Percentiles rank a stretch among this genome's conserved stretches.
phyloP scores from a whole-genome alignment of 2,888 invertebrate species.

The Hemicrepidius hirtus region DNA sequence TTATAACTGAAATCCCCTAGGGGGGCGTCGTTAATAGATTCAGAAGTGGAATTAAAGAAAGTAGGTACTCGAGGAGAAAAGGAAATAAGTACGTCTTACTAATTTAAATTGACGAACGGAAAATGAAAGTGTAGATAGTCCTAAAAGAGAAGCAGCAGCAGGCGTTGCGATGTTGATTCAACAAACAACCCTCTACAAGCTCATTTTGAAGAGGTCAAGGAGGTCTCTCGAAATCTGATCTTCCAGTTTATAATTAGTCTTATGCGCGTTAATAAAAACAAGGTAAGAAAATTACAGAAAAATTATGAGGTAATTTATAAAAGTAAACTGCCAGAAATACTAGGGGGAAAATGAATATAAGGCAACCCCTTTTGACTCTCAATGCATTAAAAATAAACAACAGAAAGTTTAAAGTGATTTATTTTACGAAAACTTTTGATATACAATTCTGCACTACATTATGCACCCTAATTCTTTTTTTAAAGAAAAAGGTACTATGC shows the following conservation, averaged over 20 bases:
- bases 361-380: too few relatives aligned
- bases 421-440: too few relatives aligned
- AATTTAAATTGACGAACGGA: constrained; percentile 10
- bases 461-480: too few relatives aligned
- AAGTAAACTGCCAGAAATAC: too few relatives aligned
- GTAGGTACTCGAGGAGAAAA: background rate
- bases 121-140: constrained; percentile 16
- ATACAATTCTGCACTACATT: too few relatives aligned
- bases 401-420: too few relatives aligned
- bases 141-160: constrained; percentile 13
- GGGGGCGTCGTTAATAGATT: background rate
- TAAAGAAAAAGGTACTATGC: too few relatives aligned
- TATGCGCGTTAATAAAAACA: too few relatives aligned
- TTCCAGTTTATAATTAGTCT: background rate
- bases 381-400: too few relatives aligned
- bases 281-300: too few relatives aligned
- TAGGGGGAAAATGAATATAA: too few relatives aligned
- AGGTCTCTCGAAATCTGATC: constrained; percentile 7
- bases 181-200: constrained; percentile 12
- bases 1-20: background rate
- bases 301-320: too few relatives aligned
- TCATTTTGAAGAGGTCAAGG: background rate
- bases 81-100: constrained; percentile 1
- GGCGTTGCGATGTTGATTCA: background rate
- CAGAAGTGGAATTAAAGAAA: constrained; percentile 7